phyloP scores from a whole-genome alignment of 2,888 invertebrate species.

The Trissolcus japonicus region DNA sequence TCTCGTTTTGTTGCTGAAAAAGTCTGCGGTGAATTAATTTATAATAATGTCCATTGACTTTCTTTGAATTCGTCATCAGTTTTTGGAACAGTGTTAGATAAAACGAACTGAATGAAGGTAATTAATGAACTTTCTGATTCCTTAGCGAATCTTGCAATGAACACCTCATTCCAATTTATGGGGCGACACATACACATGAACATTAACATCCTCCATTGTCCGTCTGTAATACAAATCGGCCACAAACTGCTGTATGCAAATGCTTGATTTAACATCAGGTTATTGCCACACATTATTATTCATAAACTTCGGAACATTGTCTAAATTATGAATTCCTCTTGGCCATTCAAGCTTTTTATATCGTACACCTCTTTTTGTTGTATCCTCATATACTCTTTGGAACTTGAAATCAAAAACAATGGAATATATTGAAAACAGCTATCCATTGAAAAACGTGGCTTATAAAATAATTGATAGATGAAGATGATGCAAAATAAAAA shows the following conservation, averaged over 20 bases:
- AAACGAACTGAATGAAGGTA: too few species aligned
- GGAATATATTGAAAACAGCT: too few species aligned
- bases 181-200: conserved; percentile 43
- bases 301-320: conserved; percentile 51
- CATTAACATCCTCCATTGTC: conserved; percentile 55
- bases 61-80: background rate
- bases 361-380: background rate
- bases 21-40: background rate
- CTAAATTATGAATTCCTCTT: conserved; percentile 36
- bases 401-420: too few species aligned
- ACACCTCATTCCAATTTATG: conserved; percentile 46
- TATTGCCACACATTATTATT: conserved; percentile 56
- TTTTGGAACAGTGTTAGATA: background rate
- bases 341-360: conserved; percentile 14
- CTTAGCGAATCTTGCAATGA: conserved; percentile 21
- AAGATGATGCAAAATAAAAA: too few species aligned
- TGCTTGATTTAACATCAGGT: conserved; percentile 53
- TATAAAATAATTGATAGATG: too few species aligned
- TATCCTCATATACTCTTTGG: too few species aligned
- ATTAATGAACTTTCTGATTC: conserved; percentile 10
- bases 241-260: conserved; percentile 54
- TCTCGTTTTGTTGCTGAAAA: conserved; percentile 1
- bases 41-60: background rate
- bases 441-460: too few species aligned
- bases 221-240: conserved; percentile 55